These are phyloP conservation scores for Helleia helle DNA, from an alignment of 2,888 invertebrate species.

Conservation along the genomic window DNA sequence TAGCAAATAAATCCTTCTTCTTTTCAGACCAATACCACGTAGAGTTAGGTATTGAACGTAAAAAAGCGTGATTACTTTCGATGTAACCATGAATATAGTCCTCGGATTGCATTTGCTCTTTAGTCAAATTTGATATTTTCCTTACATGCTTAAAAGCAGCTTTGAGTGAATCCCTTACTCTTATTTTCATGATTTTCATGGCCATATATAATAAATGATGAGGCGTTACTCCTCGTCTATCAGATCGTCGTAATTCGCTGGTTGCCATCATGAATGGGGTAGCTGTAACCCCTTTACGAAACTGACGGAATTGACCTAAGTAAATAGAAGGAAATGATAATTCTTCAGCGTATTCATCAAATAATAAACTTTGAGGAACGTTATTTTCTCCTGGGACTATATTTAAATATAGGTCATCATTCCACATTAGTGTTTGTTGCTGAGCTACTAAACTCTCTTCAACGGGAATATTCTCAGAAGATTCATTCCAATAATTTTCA, in stretches of 20 bases:
- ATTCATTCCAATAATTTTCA: neutral
- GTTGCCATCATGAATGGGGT: slow-evolving; percentile 37
- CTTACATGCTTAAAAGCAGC: too few species aligned
- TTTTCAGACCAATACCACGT: slow-evolving; percentile 36
- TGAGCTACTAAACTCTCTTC: neutral
- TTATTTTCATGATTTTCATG: slow-evolving; percentile 41
- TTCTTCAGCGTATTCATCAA: slow-evolving; percentile 47
- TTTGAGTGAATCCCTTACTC: too few species aligned
- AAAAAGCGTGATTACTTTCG: too few species aligned
- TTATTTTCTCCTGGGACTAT: slow-evolving; percentile 33
- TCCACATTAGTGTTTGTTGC: too few species aligned
- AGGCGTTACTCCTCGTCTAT: slow-evolving; percentile 37
- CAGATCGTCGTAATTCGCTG: slow-evolving; percentile 37
- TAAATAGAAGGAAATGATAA: slow-evolving; percentile 45
- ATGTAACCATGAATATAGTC: too few species aligned
- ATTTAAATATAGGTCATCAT: slow-evolving; percentile 29
- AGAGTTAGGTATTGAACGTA: slow-evolving; percentile 39
- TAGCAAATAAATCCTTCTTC: slow-evolving; percentile 33
- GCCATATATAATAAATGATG: slow-evolving; percentile 40
- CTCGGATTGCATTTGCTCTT: too few species aligned
- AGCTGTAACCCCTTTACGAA: slow-evolving; percentile 26
- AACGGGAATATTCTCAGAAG: too few species aligned
- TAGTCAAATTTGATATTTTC: too few species aligned
- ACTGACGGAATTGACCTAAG: slow-evolving; percentile 31
- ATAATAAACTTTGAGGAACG: too few species aligned